phyloP scores from a whole-genome alignment of 2,797 vertebrate genomes.

The Diglossa cyanea region DNA sequence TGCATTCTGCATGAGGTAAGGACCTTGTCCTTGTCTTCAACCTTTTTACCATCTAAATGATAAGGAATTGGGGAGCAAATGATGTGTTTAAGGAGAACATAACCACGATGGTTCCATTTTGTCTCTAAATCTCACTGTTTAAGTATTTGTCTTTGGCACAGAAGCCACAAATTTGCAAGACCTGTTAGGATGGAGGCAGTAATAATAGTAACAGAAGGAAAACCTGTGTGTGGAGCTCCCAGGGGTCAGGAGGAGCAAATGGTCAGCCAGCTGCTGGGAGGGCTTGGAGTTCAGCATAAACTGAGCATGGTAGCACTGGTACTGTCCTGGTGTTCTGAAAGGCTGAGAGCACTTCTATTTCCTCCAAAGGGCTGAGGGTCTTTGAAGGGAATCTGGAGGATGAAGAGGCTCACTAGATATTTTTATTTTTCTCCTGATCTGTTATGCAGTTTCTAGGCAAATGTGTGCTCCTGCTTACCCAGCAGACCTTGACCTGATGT shows the following conservation, averaged over 20 bases:
- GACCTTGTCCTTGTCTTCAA: neutral
- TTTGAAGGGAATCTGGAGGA: neutral
- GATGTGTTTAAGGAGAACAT: neutral
- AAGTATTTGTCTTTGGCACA: neutral
- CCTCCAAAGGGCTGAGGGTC: neutral
- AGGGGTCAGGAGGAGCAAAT: neutral
- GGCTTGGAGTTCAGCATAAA: neutral
- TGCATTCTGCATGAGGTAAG: neutral
- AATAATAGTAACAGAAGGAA: neutral
- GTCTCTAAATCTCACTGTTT: neutral
- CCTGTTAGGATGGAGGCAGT: neutral
- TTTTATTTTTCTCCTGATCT: neutral
- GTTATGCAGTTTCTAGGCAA: neutral
- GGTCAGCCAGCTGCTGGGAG: neutral
- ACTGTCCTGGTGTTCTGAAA: neutral
- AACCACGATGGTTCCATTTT: fast-evolving
- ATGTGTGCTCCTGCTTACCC: neutral
- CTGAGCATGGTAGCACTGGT: neutral
- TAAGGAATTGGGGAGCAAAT: neutral
- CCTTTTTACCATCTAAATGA: neutral
- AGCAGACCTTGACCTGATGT: neutral
- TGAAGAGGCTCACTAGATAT: neutral
- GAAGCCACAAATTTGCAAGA: neutral
- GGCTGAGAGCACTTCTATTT: neutral
- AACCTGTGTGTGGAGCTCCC: neutral